Conservation (phyloP, 1,140 invertebrate genomes). For the Charaxes varanes region DNA sequence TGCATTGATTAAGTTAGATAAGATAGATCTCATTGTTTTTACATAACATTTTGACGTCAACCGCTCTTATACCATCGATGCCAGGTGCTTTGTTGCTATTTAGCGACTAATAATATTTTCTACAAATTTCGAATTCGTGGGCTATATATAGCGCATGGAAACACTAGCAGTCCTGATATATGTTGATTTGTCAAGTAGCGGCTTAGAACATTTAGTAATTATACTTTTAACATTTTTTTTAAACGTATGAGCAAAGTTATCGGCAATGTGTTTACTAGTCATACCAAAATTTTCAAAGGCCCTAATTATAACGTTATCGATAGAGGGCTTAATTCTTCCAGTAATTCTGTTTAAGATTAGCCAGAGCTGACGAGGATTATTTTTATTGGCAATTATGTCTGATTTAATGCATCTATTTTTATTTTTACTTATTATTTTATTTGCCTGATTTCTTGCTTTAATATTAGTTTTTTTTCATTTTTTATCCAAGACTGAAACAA, state of each 20-base stretch:
- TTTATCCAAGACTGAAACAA: too few species aligned
- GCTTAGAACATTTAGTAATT: conserved; percentile 1
- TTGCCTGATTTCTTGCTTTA: too few species aligned
- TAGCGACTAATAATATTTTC: conserved; percentile 10
- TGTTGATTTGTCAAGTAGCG: conserved; percentile 2
- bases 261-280: too few species aligned
- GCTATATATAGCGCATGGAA: conserved; percentile 5
- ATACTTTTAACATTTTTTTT: neutral
- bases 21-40: conserved; percentile 6
- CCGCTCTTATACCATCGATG: too few species aligned
- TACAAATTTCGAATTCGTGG: conserved; percentile 2
- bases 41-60: conserved; percentile 18
- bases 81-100: too few species aligned
- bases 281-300: too few species aligned
- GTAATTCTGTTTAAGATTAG: conserved; percentile 10
- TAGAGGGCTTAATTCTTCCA: conserved; percentile 7
- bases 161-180: neutral
- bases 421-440: conserved; percentile 16
- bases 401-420: too few species aligned
- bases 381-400: too few species aligned
- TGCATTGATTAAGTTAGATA: conserved; percentile 20
- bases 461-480: too few species aligned
- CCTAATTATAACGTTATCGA: conserved; percentile 11
- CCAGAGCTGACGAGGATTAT: too few species aligned
- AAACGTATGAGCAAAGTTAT: too few species aligned